Base-by-base conservation (phyloP, 2,888 invertebrate genomes). In the Polylopha cassiicola region DNA sequence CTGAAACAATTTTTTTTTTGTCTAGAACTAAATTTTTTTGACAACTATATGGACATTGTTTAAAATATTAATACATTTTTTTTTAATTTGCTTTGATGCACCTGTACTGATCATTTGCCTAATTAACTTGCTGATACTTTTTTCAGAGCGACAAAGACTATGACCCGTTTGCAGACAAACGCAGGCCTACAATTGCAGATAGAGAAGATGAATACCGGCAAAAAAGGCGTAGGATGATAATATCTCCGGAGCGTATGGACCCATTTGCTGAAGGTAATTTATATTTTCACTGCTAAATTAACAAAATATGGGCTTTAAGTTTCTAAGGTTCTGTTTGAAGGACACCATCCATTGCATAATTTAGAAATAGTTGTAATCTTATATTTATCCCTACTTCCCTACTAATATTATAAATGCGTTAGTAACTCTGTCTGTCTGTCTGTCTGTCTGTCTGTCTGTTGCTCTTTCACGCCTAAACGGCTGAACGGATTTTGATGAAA, bases 181-280 rank as follows among this genome's bases (percentile, higher is more conserved):
- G 97, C 47, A 88, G 94, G 38, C 94, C 95, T 27, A 97, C 96
- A 8, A 96, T 99, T 67, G 95, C 95, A 1, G 98, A 99, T 61
- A 89, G 97, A 52, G 98, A 99, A 85, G 97, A 98, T 90, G 98
- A 99, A 70, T 99, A 99, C 68, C 89, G 95, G 39, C 94, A 94
- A 61, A 93, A 94, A 58, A 89, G 96, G 55, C 89, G 96, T 44
- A 88, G 93, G 75, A 92, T 95, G 89, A 93, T 93, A 48, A 97
- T 99, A 64, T 99, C 99, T 3, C 99, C 99, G 1, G 98, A 97
- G 67, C 89, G 99, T 61, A 91, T 93, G 53, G 99, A 99, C 88
- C 97, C 97, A 18, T 99, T 99, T 88, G 96, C 97, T 65, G 97
- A 98, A 89, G 98, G 97, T 97, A 88, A 85, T 90, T 88, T 46